phyloP scores from a whole-genome alignment of 2,797 vertebrate species.

The Astyanax mexicanus region DNA sequence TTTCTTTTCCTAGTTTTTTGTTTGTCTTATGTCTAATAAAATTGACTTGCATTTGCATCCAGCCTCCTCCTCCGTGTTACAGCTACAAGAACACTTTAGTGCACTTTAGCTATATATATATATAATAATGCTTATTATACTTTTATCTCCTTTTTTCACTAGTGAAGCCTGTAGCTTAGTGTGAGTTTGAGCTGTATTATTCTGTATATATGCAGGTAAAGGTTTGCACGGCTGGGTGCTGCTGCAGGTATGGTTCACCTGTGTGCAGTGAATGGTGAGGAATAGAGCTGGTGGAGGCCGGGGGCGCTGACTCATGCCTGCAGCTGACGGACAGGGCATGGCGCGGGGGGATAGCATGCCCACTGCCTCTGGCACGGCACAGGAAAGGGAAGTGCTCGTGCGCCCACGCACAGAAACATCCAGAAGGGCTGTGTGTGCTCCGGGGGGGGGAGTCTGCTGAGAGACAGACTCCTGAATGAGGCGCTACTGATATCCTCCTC shows the following conservation, averaged over 20 bases:
- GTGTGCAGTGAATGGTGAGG: constrained; percentile 33
- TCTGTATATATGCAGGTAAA: no score
- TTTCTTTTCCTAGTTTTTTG: no score
- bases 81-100: no score
- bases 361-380: constrained; percentile 39
- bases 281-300: constrained; percentile 16
- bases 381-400: constrained; percentile 53
- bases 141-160: no score
- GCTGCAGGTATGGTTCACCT: constrained; percentile 27
- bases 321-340: constrained; percentile 55
- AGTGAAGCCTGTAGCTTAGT: no score
- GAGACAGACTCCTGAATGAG: constrained; percentile 37
- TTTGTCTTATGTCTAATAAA: no score
- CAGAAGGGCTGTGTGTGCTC: constrained; percentile 43
- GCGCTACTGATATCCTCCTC: constrained; percentile 1
- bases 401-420: constrained; percentile 52
- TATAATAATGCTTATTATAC: no score
- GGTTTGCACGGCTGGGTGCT: not conserved
- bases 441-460: constrained; percentile 30
- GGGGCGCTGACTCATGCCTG: constrained; percentile 50
- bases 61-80: no score
- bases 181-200: no score
- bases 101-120: no score
- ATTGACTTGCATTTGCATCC: no score
- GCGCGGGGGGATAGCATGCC: constrained; percentile 31